Evolutionary conservation across 1,140 invertebrate species (phyloP), one percentile per base, ranked within the genome.

Genomic region (Rhopalosiphum padi): DNA sequence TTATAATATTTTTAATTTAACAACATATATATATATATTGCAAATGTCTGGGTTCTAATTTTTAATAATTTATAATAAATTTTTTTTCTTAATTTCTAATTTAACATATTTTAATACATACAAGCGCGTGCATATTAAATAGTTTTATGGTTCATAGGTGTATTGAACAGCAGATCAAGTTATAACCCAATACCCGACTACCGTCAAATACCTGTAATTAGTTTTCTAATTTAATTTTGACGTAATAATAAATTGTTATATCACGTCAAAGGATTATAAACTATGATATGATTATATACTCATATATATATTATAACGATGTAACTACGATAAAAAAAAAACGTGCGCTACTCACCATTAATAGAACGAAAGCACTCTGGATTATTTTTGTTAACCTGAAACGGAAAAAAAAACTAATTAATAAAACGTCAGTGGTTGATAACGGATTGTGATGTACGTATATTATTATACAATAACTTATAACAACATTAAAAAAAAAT

Each of bases 351-450:
- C 91, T 93, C 82, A 93, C 91, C 91, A 93, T 93, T 86, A 93
- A 93, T 93, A 93, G 91, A 93, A 93, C 91, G 91, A 93, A 86
- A 93, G 91, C 91, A 93, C 82, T 93, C 82, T 86, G 91, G 91
- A 93, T 93, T 93, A 86, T 93, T 93, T 93, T 93, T 93, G 91
- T 93, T 55, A 93, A 93, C 91, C 91, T 93, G 82, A 51, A 93
- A 93, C 22, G 3, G 43, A 93, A 37, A 93, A 85, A 43, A 55
- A 90, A 43, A 87, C 15, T 4, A n/a, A 41, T 90, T 41, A 60
- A 60, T 48, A 51, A 51, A 53, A 51, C 46, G 87, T 43, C 25
- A 11, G 6, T 43, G 46, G 25, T 21, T n/a, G 86, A 43, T 86
- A 21, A 3, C 2, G 25, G 30, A 48, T n/a, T 18, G 30, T n/a